Conservation (phyloP, 2,888 invertebrate species). For the Prosopocoilus inquinatus region DNA sequence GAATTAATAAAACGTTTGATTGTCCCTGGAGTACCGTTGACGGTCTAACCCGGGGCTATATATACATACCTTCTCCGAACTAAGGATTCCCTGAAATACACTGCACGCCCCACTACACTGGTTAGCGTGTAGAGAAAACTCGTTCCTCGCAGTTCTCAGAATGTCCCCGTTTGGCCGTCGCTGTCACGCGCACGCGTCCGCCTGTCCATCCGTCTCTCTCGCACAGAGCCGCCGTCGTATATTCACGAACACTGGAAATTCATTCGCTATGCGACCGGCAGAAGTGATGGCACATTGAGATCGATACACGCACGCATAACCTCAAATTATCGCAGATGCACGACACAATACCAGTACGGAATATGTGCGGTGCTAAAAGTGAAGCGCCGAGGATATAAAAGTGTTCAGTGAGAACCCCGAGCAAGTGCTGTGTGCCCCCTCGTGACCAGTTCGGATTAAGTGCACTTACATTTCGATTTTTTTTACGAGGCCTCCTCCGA, state of each 20-base stretch:
- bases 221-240: constrained; percentile 25
- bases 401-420: background rate
- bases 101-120: constrained; percentile 28
- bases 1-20: background rate
- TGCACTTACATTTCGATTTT: constrained; percentile 1
- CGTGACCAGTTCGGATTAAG: constrained; percentile 4
- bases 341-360: background rate
- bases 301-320: constrained; percentile 11
- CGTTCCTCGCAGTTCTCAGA: constrained; percentile 46
- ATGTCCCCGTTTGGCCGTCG: constrained; percentile 22
- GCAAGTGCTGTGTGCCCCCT: background rate
- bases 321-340: constrained; percentile 10
- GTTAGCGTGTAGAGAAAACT: constrained; percentile 48
- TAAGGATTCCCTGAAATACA: constrained; percentile 48
- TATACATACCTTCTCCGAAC: constrained; percentile 43
- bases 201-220: constrained; percentile 17
- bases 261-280: constrained; percentile 25
- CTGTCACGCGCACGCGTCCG: constrained; percentile 10
- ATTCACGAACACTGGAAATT: constrained; percentile 23
- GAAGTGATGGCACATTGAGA: constrained; percentile 3
- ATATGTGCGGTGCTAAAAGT: background rate
- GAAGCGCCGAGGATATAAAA: background rate
- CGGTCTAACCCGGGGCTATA: constrained; percentile 6
- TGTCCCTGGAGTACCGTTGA: constrained; percentile 1
- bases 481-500: background rate